Base-by-base conservation (phyloP, 1,140 invertebrate species). In the Drosophila varians region DNA sequence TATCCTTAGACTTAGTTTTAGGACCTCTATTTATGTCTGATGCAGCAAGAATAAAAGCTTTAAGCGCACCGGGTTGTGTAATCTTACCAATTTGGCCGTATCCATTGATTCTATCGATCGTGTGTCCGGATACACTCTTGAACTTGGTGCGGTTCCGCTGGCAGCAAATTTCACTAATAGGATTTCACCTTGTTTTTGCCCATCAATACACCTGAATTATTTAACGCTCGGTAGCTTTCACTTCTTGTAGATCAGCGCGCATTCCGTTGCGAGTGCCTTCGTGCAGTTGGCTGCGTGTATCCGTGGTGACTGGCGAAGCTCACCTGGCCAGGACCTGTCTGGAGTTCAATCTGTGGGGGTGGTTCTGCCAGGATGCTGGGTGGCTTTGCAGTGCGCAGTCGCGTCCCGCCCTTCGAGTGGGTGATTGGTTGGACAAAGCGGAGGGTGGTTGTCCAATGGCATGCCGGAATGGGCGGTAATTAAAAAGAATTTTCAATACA, bases 191-290 rank as follows among this genome's bases (percentile, higher is more conserved):
- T 60, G 65, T 60, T 74, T 69, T 18, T 58, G 74, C 38, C 47
- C 72, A 87, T 87, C 82, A 82, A 87, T 87, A 87, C 54, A 60
- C 58, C 58, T 87, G 7, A 82, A 87, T 87, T 69, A 87, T 88
- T 87, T 56, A 87, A 57, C 65, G 53, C 34, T 68, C 46, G 46
- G 45, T 74, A 26, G 73, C 72, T 64, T 69, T 82, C 73, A 68
- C 69, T 86, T 66, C 55, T 70, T 36, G 55, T 5, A 51, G 74
- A 71, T 74, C 74, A 53, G 38, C 47, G 34, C 56, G 54, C 74
- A 88, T 83, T 77, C 83, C 77, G 77, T 79, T 61, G 62, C 28
- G n/a, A 31, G 28, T 31, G 28, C 46, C 42, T 38, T 40, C 21
- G 65, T 88, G 74, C 74, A 75, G 57, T 66, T 55, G 47, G 43